phyloP scores from a whole-genome alignment of 92 coral and sea anemone genomes.

The Parazoanthus swiftii region DNA sequence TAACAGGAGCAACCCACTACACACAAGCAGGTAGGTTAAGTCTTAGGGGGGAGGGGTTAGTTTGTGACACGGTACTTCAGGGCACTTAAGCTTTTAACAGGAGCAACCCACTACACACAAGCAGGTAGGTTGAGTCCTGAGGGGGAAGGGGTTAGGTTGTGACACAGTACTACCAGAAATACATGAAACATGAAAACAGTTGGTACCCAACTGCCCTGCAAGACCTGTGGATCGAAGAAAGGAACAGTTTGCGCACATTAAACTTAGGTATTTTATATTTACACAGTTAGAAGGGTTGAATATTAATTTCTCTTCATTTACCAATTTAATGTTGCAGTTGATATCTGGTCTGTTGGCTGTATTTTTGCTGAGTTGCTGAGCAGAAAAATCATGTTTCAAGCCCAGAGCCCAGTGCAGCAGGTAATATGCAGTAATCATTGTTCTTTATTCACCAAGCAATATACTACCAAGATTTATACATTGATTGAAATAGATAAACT shows the following conservation, averaged over 20 bases:
- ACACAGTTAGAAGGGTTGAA: too few species aligned
- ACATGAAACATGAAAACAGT: too few species aligned
- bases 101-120: slow-evolving; percentile 67
- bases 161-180: too few species aligned
- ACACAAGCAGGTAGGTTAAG: slow-evolving; percentile 79
- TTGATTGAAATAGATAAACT: too few species aligned
- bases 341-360: slow-evolving; percentile 99
- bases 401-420: slow-evolving; percentile 99
- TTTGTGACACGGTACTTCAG: too few species aligned
- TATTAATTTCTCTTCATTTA: neutral
- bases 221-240: too few species aligned
- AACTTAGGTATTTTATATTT: too few species aligned
- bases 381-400: slow-evolving; percentile 94
- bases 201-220: too few species aligned
- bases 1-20: slow-evolving; percentile 49
- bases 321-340: slow-evolving; percentile 62
- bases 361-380: slow-evolving; percentile 97
- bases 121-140: slow-evolving; percentile 70
- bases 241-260: too few species aligned
- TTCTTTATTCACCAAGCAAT: too few species aligned
- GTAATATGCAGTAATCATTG: slow-evolving; percentile 34
- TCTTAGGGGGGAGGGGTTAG: neutral
- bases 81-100: neutral
- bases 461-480: too few species aligned
- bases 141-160: neutral